Conservation (phyloP, 2,797 vertebrate genomes). For the Euphonia xanthogaster region DNA sequence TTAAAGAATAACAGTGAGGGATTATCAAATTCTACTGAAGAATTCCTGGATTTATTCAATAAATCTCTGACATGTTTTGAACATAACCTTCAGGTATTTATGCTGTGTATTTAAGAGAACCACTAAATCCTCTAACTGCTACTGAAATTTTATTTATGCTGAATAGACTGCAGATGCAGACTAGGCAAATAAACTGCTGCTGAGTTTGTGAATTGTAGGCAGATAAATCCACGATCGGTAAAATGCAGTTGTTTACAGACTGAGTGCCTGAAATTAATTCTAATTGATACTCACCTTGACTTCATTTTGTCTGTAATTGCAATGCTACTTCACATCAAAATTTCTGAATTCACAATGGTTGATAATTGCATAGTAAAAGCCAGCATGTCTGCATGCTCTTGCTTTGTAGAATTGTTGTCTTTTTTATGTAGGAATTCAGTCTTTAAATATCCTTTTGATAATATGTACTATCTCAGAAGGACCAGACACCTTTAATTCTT, state of each 20-base stretch:
- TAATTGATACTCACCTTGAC: constrained; percentile 63
- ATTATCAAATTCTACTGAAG: constrained; percentile 80
- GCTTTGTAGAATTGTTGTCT: background rate
- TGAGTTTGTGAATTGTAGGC: background rate
- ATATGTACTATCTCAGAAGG: background rate
- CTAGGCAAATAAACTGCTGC: background rate
- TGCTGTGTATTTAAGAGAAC: constrained; percentile 33
- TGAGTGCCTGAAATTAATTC: constrained; percentile 35
- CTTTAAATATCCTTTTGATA: constrained; percentile 7
- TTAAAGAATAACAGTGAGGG: constrained; percentile 70
- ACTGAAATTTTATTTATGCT: background rate
- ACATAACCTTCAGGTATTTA: constrained; percentile 85
- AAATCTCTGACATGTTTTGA: constrained; percentile 88
- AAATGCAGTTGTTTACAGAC: constrained; percentile 46
- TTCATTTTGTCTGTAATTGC: constrained; percentile 55
- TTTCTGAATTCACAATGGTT: constrained; percentile 34
- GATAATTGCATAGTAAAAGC: constrained; percentile 32
- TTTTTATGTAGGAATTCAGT: background rate
- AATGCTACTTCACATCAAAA: constrained; percentile 14
- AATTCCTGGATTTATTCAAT: constrained; percentile 84
- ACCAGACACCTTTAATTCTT: background rate
- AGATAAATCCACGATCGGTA: constrained; percentile 18
- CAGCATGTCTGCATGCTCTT: background rate
- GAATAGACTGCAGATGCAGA: background rate
- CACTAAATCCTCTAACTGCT: constrained; percentile 30